phyloP scores from a whole-genome alignment of 2,888 invertebrate genomes.

The Rhorus exstirpatorius region DNA sequence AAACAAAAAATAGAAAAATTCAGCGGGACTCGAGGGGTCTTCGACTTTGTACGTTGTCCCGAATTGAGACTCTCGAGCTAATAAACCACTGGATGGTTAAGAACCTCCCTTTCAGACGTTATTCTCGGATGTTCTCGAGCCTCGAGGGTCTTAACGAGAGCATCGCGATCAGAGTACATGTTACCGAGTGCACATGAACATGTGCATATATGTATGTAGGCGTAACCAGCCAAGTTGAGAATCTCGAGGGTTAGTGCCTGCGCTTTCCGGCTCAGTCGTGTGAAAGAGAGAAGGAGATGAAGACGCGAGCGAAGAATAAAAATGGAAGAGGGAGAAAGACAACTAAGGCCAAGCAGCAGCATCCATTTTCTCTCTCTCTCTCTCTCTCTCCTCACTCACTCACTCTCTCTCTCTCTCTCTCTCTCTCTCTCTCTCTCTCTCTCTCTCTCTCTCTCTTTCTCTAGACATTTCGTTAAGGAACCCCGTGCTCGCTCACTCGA shows the following conservation, averaged over 20 bases:
- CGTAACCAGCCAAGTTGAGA: conserved; percentile 41
- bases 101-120: conserved; percentile 60
- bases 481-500: conserved; percentile 50
- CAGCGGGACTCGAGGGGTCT: no score
- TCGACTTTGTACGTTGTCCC: conserved; percentile 8
- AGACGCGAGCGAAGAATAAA: conserved; percentile 34
- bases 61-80: conserved; percentile 37
- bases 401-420: conserved; percentile 42
- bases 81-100: conserved; percentile 55
- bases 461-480: conserved; percentile 33
- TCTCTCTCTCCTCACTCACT: conserved; percentile 44
- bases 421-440: conserved; percentile 5
- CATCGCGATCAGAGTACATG: conserved; percentile 25
- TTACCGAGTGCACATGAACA: not conserved
- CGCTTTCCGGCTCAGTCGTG: conserved; percentile 38
- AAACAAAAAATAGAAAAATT: not conserved
- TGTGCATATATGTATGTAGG: not conserved
- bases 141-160: conserved; percentile 60
- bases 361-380: conserved; percentile 12
- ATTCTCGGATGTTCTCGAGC: conserved; percentile 69
- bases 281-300: conserved; percentile 14
- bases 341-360: conserved; percentile 12
- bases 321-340: conserved; percentile 36
- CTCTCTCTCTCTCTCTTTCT: conserved; percentile 25
- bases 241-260: conserved; percentile 67